These are phyloP conservation scores for Pocillopora grandis DNA, from an alignment of 92 coral and sea anemone genomes.

Conservation along the genomic window DNA sequence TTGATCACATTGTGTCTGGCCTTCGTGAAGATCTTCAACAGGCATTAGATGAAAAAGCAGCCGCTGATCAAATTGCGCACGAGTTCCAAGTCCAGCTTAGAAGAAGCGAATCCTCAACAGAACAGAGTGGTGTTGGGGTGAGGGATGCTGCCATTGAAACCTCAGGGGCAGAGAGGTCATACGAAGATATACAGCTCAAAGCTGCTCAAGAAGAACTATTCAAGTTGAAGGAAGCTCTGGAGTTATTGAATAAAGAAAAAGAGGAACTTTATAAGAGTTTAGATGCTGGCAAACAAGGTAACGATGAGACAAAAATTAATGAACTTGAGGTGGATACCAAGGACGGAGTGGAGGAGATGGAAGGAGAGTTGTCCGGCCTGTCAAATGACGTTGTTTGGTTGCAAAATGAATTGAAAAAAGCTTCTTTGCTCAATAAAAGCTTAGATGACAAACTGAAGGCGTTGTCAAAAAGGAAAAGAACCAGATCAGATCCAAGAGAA, in stretches of 20 bases:
- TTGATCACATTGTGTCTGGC: conserved; percentile 93
- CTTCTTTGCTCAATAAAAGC: background rate
- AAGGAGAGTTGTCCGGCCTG: background rate
- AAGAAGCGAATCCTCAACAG: background rate
- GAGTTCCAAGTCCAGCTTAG: conserved; percentile 73
- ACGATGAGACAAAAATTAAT: conserved; percentile 23
- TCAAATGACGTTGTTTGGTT: conserved; percentile 25
- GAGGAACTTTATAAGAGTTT: conserved; percentile 43
- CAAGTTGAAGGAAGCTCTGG: conserved; percentile 8
- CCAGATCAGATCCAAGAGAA: conserved; percentile 25
- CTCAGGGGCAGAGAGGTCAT: background rate
- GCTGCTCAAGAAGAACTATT: conserved; percentile 17
- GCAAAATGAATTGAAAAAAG: conserved; percentile 30
- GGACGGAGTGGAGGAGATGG: background rate
- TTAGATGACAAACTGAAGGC: conserved; percentile 16
- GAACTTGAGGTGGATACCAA: background rate
- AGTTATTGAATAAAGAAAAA: conserved; percentile 41
- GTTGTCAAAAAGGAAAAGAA: conserved; percentile 18
- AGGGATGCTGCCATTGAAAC: conserved; percentile 9
- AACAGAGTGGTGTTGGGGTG: background rate
- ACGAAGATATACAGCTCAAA: background rate
- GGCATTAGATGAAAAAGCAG: conserved; percentile 76
- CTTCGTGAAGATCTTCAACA: conserved; percentile 90
- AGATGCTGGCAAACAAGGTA: conserved; percentile 3
- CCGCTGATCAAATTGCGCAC: conserved; percentile 84